Evolutionary conservation across 2,888 invertebrate species (phyloP).

Genomic region (Cryptocephalus primarius): DNA sequence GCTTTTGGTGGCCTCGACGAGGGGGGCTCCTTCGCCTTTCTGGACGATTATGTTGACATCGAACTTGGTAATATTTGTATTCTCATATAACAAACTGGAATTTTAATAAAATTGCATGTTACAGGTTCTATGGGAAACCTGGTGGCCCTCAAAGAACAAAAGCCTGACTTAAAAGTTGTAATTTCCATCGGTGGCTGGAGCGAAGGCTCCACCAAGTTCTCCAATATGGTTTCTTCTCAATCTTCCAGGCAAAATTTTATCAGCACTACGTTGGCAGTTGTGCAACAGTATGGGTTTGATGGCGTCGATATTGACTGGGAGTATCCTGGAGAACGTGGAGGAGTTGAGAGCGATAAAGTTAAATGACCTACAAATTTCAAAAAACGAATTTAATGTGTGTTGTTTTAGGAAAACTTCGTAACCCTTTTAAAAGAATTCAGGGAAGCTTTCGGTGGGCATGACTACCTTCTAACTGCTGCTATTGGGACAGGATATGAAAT

Average conservation of each 20-base stretch:
- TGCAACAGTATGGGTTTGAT: conserved; percentile 49
- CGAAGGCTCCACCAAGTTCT: conserved; percentile 35
- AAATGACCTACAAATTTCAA: too few relatives aligned
- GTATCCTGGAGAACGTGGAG: conserved; percentile 35
- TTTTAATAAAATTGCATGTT: too few relatives aligned
- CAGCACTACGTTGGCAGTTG: conserved; percentile 40
- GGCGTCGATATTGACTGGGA: conserved; percentile 66
- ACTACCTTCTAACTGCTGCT: conserved; percentile 45
- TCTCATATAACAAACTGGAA: too few relatives aligned
- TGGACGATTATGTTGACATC: too few relatives aligned
- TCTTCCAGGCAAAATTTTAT: conserved; percentile 42
- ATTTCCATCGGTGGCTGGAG: conserved; percentile 47
- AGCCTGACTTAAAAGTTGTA: conserved; percentile 44
- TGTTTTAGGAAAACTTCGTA: conserved; percentile 32
- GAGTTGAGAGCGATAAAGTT: conserved; percentile 18
- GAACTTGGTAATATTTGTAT: too few relatives aligned
- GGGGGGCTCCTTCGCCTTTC: neutral
- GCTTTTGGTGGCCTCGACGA: neutral
- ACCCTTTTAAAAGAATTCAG: conserved; percentile 45
- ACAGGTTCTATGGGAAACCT: neutral
- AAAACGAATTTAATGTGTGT: too few relatives aligned
- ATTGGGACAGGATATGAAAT: conserved; percentile 26
- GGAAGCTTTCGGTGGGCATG: conserved; percentile 41
- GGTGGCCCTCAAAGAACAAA: conserved; percentile 38
- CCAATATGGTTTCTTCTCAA: conserved; percentile 38